These are phyloP conservation scores for Notodonta ziczac DNA, from an alignment of 2,888 invertebrate genomes.

Conservation along the genomic window DNA sequence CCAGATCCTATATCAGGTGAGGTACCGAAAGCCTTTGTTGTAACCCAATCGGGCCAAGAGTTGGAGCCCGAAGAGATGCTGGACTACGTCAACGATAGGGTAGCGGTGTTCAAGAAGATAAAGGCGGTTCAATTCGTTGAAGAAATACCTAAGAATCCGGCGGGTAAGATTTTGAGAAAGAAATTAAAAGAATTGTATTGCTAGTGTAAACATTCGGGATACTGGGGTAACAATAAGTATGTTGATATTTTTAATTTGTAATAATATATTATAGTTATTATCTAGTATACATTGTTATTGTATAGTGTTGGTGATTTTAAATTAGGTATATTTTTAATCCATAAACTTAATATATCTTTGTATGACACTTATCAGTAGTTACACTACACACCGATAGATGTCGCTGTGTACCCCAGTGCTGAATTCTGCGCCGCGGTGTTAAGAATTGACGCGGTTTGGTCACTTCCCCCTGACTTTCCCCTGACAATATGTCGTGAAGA, in stretches of 20 bases:
- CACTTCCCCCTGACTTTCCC: too few relatives aligned
- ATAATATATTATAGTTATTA: too few relatives aligned
- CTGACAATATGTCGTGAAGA: too few relatives aligned
- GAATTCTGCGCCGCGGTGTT: constrained; percentile 25
- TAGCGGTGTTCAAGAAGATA: constrained; percentile 90
- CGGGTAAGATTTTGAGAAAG: constrained; percentile 91
- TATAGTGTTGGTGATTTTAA: too few relatives aligned
- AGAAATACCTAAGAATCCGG: constrained; percentile 89
- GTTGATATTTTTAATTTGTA: too few relatives aligned
- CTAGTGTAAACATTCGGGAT: constrained; percentile 16
- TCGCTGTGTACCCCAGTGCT: constrained; percentile 19
- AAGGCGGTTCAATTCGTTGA: constrained; percentile 85
- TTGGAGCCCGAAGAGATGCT: constrained; percentile 84
- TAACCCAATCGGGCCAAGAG: constrained; percentile 75
- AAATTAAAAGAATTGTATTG: constrained; percentile 79
- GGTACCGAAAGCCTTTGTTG: constrained; percentile 90
- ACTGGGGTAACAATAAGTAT: too few relatives aligned
- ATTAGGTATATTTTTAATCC: too few relatives aligned
- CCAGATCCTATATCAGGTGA: constrained; percentile 89
- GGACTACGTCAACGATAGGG: constrained; percentile 87
- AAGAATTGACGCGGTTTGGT: constrained; percentile 20
- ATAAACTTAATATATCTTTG: too few relatives aligned
- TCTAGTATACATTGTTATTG: too few relatives aligned
- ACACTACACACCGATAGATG: constrained; percentile 19
- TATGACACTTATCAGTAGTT: constrained; percentile 5